Conservation (phyloP, 2,888 invertebrate species). For the Exocentrus adspersus region DNA sequence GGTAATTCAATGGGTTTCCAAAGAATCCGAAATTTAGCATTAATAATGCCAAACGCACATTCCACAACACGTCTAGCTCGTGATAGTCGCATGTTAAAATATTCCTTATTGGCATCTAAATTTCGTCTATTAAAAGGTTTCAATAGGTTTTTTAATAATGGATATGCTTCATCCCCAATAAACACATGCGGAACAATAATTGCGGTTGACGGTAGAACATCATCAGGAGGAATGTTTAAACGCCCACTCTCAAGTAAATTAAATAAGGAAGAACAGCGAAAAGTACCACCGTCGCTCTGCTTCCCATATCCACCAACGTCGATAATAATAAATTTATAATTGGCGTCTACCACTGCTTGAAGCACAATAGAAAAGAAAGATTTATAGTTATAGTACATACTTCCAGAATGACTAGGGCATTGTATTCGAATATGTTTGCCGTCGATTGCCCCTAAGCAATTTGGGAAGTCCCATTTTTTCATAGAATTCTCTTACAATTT, state of each 20-base stretch:
- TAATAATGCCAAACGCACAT: slow-evolving; percentile 39
- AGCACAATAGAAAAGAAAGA: slow-evolving; percentile 21
- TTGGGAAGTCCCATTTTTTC: slow-evolving; percentile 15
- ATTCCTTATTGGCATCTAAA: slow-evolving; percentile 8
- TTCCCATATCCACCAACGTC: slow-evolving; percentile 25
- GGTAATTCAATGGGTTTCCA: slow-evolving; percentile 37
- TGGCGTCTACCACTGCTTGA: slow-evolving; percentile 14
- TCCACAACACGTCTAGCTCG: slow-evolving; percentile 34
- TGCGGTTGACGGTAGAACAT: slow-evolving; percentile 11
- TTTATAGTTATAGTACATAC: slow-evolving; percentile 6
- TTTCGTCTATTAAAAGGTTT: slow-evolving; percentile 7
- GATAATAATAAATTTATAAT: slow-evolving; percentile 19
- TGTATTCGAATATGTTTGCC: slow-evolving; percentile 10
- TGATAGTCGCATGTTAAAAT: slow-evolving; percentile 34
- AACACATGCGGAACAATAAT: slow-evolving; percentile 4
- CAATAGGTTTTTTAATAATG: background rate
- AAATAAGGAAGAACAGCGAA: slow-evolving; percentile 6
- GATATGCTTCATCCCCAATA: slow-evolving; percentile 19
- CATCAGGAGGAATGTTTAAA: slow-evolving; percentile 5
- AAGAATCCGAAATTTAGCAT: slow-evolving; percentile 40
- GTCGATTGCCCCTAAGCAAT: slow-evolving; percentile 16
- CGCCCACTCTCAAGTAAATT: background rate
- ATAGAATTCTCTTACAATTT: background rate
- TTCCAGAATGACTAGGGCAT: background rate
- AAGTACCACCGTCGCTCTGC: slow-evolving; percentile 12